Evolutionary conservation across 2,888 invertebrate genomes (phyloP), one percentile per base, ranked within the genome.

Genomic region (Ennomos quercinarius): DNA sequence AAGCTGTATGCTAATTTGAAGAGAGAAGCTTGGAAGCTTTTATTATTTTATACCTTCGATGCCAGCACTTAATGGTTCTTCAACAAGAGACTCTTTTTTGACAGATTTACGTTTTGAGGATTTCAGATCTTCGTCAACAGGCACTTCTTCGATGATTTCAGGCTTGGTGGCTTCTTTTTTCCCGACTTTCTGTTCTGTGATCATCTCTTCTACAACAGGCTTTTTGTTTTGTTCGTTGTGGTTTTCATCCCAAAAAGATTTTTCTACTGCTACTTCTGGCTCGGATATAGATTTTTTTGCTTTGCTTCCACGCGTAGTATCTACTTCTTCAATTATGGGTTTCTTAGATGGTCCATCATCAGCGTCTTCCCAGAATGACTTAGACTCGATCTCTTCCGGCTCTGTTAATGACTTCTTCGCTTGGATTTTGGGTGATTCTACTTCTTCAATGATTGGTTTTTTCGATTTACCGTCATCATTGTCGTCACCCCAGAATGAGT

Each of bases 41-140:
- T 72, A 69, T 68, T 72, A 66, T 11, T 66, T 79, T 88, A 86
- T 92, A 92, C 92, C 92, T 92, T 92, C 92, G 71, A 81, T 83
- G 83, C 86, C 91, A 78, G 92, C 92, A 90, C 89, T 89, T 81
- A 90, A 80, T 63, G 90, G 89, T 80, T 90, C 90, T 78, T 89
- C 89, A 35, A 59, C 38, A 56, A 87, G 71, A 56, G 87, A 77
- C 66, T 89, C 77, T 80, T 87, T 89, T 85, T 84, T 91, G 73
- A 89, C 67, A 4, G 90, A 89, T 84, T 89, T 91, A 77, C 86
- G 88, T 76, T 90, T 91, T 8, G 88, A 72, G 38, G 85, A 76
- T 56, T 82, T 87, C 39, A 89, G 50, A 10, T 81, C 86, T 71
- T 88, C 89, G 10, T 87, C 82, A 9, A 87, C 74, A 10, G 81